Percentiles rank a stretch among this genome's conserved stretches.
phyloP scores from a whole-genome alignment of 2,113 vertebrate species.

The Heptranchias perlo region DNA sequence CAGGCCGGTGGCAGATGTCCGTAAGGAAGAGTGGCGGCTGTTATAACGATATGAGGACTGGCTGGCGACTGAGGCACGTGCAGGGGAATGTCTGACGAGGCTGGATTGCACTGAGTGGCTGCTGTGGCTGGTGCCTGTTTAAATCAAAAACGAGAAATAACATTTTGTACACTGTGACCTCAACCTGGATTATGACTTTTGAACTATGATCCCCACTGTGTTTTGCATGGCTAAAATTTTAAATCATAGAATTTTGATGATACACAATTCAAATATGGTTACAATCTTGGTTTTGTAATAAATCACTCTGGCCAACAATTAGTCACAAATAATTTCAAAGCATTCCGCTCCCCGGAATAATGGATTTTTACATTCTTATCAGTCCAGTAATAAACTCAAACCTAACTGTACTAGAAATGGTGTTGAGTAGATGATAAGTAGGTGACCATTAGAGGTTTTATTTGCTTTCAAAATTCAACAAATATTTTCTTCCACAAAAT shows the following conservation, averaged over 20 bases:
- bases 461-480: background rate
- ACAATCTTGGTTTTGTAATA: background rate
- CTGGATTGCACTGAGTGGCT: constrained; percentile 87
- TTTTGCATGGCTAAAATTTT: background rate
- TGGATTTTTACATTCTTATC: background rate
- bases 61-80: constrained; percentile 87
- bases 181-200: background rate
- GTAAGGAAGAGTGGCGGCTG: constrained; percentile 88
- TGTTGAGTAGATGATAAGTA: background rate
- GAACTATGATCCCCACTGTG: background rate
- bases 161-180: background rate
- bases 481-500: background rate
- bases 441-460: background rate
- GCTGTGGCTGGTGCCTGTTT: constrained; percentile 88
- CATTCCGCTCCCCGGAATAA: background rate
- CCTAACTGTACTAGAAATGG: background rate
- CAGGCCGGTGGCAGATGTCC: constrained; percentile 83
- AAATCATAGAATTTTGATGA: too few relatives aligned
- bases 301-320: background rate
- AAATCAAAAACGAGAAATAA: background rate
- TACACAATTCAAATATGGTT: background rate
- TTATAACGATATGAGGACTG: constrained; percentile 91
- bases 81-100: constrained; percentile 87
- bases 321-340: background rate
- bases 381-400: background rate